Base-by-base conservation (phyloP, 1,140 invertebrate genomes). In the Cydia strobilella region DNA sequence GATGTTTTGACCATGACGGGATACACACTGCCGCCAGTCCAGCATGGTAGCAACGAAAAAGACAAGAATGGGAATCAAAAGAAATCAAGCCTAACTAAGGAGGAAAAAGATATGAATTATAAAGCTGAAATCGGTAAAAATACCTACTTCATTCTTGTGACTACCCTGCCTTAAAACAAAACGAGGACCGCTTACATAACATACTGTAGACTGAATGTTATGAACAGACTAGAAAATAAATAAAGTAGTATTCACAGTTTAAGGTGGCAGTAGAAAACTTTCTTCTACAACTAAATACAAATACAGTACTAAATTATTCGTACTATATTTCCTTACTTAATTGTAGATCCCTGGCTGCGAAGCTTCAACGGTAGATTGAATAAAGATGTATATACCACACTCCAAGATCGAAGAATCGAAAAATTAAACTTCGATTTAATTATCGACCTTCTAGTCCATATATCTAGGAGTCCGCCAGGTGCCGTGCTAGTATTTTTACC, bases 401-500 rank as follows among this genome's bases (percentile, higher is more conserved):
- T 97, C 9, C 79, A 83, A 73, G 94, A 96, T 80, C 90, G 93
- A 25, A 91, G 94, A 79, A 95, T 94, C 72, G 96, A 97, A 86
- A 93, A 95, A 4, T 83, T 97, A 5, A 95, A 96, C 82, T 78
- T 97, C 3, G 94, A 96, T 13, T 93, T 98, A 2, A 94, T 97
- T n/a, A 89, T 94, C 18, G 86, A 94, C 72, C 90, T 98, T 12
- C 84, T 98, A 2, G 89, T 93, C 15, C 81, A 96, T 76, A 98
- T 98, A 90, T 90, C 82, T 73, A 81, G 83, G 54, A 82, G 93
- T 77, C 86, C 90, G 1, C 93, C 94, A 31, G 98, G 98, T 9
- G 97, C 98, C 0, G 96, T 99, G 79, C 94, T 99, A 39, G 95
- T 99, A 48, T 99, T 99, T 93, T 86, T 99, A 51, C 96, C 98